Conservation (phyloP, 2,113 vertebrate genomes). For the Pluvianellus socialis region DNA sequence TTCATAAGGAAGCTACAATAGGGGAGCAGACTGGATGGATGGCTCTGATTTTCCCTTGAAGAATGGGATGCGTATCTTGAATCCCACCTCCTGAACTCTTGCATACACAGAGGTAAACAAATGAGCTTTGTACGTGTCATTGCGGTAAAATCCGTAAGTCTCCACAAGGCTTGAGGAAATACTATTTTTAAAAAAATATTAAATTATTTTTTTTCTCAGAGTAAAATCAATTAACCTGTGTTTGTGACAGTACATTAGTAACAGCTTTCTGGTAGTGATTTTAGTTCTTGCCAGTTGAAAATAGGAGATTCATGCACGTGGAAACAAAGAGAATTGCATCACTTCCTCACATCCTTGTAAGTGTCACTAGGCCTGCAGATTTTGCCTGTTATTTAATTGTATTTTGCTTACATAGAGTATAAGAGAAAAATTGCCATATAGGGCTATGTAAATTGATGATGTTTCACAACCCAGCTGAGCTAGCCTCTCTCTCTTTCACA, state of each 20-base stretch:
- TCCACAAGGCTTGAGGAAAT: neutral
- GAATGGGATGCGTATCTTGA: neutral
- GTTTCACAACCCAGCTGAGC: constrained; percentile 34
- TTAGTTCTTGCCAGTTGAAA: constrained; percentile 7
- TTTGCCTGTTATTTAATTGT: constrained; percentile 56
- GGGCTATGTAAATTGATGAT: constrained; percentile 56
- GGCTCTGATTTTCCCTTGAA: neutral
- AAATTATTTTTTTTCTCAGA: neutral
- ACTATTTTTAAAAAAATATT: neutral
- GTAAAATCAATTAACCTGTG: constrained; percentile 11
- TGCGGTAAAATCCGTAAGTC: neutral
- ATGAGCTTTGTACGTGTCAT: neutral
- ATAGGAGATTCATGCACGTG: neutral
- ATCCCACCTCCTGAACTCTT: constrained; percentile 20
- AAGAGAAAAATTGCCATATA: constrained; percentile 72
- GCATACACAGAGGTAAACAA: constrained; percentile 20
- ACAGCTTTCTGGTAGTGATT: neutral
- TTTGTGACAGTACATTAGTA: neutral
- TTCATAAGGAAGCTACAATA: neutral
- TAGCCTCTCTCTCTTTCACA: constrained; percentile 7
- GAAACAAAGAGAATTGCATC: neutral
- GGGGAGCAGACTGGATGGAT: neutral
- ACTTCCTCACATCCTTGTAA: neutral
- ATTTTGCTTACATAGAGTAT: constrained; percentile 36
- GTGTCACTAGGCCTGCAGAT: neutral